These are phyloP conservation scores for Xanthia togata DNA, from an alignment of 2,888 invertebrate genomes.

Conservation along the genomic window DNA sequence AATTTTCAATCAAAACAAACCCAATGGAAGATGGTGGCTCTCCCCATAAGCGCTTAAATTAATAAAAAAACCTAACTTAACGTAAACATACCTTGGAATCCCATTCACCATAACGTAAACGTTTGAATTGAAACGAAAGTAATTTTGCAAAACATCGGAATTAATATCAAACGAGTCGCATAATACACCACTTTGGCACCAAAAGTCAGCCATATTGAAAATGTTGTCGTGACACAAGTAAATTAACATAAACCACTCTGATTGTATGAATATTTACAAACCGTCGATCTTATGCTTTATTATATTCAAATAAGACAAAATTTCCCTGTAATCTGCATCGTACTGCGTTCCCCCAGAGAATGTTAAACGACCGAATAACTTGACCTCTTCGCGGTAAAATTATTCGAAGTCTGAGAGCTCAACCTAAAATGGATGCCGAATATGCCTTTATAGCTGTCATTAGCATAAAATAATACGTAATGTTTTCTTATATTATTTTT, in stretches of 20 bases:
- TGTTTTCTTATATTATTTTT: conserved; percentile 60
- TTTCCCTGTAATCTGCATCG: conserved; percentile 66
- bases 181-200: conserved; percentile 65
- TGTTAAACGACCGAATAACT: conserved; percentile 49
- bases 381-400: conserved; percentile 11
- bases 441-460: conserved; percentile 53
- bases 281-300: conserved; percentile 65
- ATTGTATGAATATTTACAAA: conserved; percentile 72
- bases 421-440: conserved; percentile 30
- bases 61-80: conserved; percentile 17
- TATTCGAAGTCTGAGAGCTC: conserved; percentile 34
- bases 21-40: conserved; percentile 17
- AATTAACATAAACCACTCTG: conserved; percentile 69
- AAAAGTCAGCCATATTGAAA: conserved; percentile 69
- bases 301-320: conserved; percentile 71
- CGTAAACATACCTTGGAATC: conserved; percentile 12
- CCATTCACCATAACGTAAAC: conserved; percentile 16
- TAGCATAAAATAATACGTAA: conserved; percentile 64
- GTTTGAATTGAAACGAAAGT: conserved; percentile 46
- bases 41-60: not conserved
- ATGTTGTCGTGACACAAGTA: conserved; percentile 61
- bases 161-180: conserved; percentile 62
- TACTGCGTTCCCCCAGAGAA: conserved; percentile 49
- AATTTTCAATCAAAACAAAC: not conserved
- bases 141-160: conserved; percentile 50